Base-by-base conservation (phyloP, 2,113 vertebrate species). In the Greenwoodochromis staneri region DNA sequence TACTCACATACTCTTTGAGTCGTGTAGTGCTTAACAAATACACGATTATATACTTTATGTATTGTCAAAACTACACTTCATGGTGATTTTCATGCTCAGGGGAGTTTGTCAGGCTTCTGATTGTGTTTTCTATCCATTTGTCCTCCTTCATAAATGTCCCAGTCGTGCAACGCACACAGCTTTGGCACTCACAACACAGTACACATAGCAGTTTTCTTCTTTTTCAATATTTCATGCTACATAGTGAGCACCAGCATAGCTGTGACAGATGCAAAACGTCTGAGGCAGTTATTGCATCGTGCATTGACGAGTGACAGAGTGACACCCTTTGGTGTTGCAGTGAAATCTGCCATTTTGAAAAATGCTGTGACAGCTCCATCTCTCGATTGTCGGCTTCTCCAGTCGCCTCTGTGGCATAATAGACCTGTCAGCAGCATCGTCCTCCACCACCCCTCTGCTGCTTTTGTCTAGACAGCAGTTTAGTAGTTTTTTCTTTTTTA, bases 341-440 rank as follows among this genome's bases (percentile, higher is more conserved):
- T 89, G 88, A 91, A 92, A 88, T 91, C 83, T 91, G 89, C 84
- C 55, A 85, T 92, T 91, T 93, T 80, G 87, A 83, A 89, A 92
- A 91, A 83, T 84, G 86, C 90, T 88, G 87, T 89, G 90, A 93
- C 91, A 90, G 87, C 87, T 90, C 91, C 85, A 76, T 89, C 87
- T 89, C 73, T 91, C 84, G 88, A 90, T 80, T 92, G 89, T 86
- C 92, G 59, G 83, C 89, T 78, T 87, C 88, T 85, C 81, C 80
- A 85, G 82, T 88, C 80, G 84, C 90, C 85, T 93, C 83, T 85
- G 84, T 90, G 88, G 84, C 69, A 93, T 93, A 92, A 94, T 94
- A 93, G 90, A 90, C 85, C 89, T 95, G 94, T 94, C 94, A 94
- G 89, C 92, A 66, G 85, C 87, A 51, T 87, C 83, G 47, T 91